These are phyloP conservation scores for Mycteria americana DNA, from an alignment of 2,797 vertebrate species.

Conservation along the genomic window DNA sequence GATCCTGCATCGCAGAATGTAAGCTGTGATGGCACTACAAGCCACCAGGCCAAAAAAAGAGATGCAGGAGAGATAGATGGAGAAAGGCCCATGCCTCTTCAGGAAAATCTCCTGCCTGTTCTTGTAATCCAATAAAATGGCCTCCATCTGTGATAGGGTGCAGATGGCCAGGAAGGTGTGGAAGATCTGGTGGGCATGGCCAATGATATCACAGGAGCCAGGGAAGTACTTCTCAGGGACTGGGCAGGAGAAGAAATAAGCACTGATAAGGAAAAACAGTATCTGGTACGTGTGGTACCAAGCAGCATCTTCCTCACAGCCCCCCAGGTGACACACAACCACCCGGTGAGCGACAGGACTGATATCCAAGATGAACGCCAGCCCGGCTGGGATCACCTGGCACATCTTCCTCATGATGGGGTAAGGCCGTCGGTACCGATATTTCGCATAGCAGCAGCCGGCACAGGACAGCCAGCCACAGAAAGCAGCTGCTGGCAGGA, in stretches of 20 bases:
- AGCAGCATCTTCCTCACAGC: conserved; percentile 82
- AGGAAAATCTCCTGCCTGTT: conserved; percentile 74
- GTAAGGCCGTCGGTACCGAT: conserved; percentile 85
- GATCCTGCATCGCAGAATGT: conserved; percentile 74
- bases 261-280: conserved; percentile 83
- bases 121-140: conserved; percentile 86
- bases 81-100: conserved; percentile 76
- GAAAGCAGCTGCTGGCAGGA: conserved; percentile 84
- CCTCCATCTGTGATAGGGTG: conserved; percentile 89
- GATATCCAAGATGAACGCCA: conserved; percentile 87
- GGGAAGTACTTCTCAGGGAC: conserved; percentile 91
- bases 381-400: conserved; percentile 84
- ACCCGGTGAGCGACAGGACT: conserved; percentile 87
- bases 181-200: conserved; percentile 93
- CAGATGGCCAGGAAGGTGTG: conserved; percentile 87
- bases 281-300: conserved; percentile 88
- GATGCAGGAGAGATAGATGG: conserved; percentile 77
- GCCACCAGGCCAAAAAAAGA: conserved; percentile 80
- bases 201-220: conserved; percentile 87
- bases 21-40: conserved; percentile 79
- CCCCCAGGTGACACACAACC: conserved; percentile 73
- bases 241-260: conserved; percentile 90
- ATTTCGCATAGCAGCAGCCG: conserved; percentile 89
- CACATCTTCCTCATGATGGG: conserved; percentile 86
- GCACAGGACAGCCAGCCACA: conserved; percentile 89